Conservation (phyloP, 2,888 invertebrate genomes). For the Heteromyza rotundicornis region DNA sequence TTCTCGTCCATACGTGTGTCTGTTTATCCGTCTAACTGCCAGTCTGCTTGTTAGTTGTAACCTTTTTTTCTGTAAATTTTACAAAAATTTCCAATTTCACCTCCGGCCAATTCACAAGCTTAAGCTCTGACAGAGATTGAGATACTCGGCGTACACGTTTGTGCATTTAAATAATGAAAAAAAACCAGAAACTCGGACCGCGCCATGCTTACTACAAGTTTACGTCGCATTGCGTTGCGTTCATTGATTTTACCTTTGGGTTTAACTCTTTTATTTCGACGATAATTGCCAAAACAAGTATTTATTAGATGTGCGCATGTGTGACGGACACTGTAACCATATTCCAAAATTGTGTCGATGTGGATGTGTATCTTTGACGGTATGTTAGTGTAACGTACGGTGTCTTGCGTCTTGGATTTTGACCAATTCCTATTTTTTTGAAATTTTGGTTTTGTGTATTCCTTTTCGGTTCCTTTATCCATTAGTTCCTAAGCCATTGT, state of each 20-base stretch:
- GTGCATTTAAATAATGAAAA: constrained; percentile 5
- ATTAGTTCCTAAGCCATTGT: no score
- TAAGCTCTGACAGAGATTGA: background rate
- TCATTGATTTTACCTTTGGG: constrained; percentile 7
- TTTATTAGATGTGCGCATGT: constrained; percentile 6
- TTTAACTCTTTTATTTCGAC: constrained; percentile 4
- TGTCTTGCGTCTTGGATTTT: no score
- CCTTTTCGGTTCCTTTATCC: no score
- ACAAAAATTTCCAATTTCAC: constrained; percentile 5
- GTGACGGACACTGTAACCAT: background rate
- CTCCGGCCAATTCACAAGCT: constrained; percentile 8
- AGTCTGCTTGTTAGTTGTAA: background rate
- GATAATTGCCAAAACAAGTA: constrained; percentile 6
- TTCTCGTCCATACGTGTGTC: background rate
- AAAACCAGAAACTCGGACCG: no score
- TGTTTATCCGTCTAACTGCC: constrained; percentile 1
- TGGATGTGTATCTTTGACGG: no score
- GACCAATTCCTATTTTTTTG: no score
- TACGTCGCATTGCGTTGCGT: background rate
- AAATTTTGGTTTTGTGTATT: no score
- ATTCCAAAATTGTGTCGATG: no score
- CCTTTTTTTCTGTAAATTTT: background rate
- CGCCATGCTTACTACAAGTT: no score
- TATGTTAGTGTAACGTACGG: background rate
- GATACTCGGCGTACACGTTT: background rate